Percentiles rank a stretch among this genome's conserved stretches.
Conservation (phyloP, 2,797 vertebrate genomes). For the Crypturellus tataupa region DNA sequence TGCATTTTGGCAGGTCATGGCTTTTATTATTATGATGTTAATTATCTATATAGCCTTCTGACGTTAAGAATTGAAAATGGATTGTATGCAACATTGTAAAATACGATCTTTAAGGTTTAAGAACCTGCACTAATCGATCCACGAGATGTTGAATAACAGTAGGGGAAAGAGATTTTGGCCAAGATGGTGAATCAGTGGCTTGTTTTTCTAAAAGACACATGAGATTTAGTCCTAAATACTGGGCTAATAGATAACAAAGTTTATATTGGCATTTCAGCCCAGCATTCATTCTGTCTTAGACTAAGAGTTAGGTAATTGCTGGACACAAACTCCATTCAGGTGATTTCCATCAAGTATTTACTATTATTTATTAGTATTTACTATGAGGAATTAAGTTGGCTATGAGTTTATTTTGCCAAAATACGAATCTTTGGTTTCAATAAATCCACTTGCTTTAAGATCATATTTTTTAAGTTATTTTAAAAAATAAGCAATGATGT, state of each 20-base stretch:
- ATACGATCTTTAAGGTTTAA: background rate
- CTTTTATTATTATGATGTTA: background rate
- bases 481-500: background rate
- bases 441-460: background rate
- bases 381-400: background rate
- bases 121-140: background rate
- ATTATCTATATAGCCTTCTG: background rate
- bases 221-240: background rate
- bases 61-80: background rate
- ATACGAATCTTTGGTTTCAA: background rate
- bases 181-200: background rate
- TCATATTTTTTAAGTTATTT: background rate
- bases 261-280: background rate
- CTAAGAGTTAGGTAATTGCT: background rate
- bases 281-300: background rate
- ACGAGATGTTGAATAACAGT: background rate
- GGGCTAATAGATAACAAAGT: background rate
- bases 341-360: background rate
- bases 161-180: background rate
- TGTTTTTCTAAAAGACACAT: background rate
- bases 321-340: background rate
- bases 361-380: background rate
- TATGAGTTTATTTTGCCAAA: background rate
- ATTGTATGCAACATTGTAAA: background rate
- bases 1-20: background rate